Base-by-base conservation (phyloP, 2,888 invertebrate genomes). In the Clepsis dumicolana region DNA sequence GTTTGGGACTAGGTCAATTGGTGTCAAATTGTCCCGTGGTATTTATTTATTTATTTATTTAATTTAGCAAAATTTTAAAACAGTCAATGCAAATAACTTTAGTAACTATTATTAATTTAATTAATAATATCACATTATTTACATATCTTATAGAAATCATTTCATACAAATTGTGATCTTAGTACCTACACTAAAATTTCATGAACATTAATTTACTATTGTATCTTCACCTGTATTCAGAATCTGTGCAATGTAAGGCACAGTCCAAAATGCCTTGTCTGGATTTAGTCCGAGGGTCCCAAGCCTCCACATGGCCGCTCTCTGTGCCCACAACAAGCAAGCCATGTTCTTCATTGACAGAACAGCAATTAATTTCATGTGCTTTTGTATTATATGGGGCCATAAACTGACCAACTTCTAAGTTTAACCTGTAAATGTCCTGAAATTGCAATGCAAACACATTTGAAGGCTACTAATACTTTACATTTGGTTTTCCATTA, bases 351-450 rank as follows among this genome's bases (percentile, higher is more conserved):
- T 97, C 96, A 93, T 98, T 99, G 12, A 99, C 95, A 73, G 95
- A 95, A 84, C 98, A 97, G 80, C 96, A 97, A 84, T 98, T 98
- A 24, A 98, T 94, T 72, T 95, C 95, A 70, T 95, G 94, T 14
- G 97, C 96, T 72, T 96, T 96, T 2, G 98, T 96, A 67, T 94
- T 94, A 81, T 96, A 96, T 0, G 99, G 97, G 76, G 97, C 96
- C 80, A 99, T 91, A 89, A 99, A 99, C 81, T 98, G 97, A 0
- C 99, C 99, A 80, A 98, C 95, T 91, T 99, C 99, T 74, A 99
- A 94, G 93, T 99, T 99, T 69, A 99, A 93, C 74, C 99, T 95
- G 85, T 98, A 99, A 24, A 99, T 96, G 86, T 99, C 98, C 98
- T 98, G 85, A 65, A 86, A 86, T 59, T 18, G 64, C 24, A 66